A percentile compares a stretch with the other conserved stretches of the same genome.
phyloP scores from a whole-genome alignment of 2,797 vertebrate genomes.

The Arremon aurantiirostris region DNA sequence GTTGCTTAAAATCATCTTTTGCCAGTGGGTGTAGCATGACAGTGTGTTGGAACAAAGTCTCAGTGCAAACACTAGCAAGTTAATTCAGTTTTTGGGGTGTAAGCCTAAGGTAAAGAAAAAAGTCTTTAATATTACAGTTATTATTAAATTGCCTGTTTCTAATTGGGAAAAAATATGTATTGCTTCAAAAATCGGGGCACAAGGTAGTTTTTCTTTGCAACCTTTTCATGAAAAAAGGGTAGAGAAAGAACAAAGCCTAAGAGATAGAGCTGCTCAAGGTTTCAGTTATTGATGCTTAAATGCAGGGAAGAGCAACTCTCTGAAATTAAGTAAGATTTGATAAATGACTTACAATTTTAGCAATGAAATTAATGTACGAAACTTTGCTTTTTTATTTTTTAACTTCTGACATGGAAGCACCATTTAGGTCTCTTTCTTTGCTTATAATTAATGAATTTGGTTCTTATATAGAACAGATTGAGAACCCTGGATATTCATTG shows the following conservation, averaged over 20 bases:
- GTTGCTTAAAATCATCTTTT: conserved; percentile 13
- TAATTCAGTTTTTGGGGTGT: conserved; percentile 18
- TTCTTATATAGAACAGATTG: not conserved
- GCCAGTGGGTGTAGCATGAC: not conserved
- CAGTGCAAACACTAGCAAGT: not conserved
- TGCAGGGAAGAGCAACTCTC: not conserved
- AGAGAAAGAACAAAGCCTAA: not conserved
- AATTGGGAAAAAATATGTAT: conserved; percentile 3
- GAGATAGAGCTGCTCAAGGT: not conserved
- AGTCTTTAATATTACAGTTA: not conserved
- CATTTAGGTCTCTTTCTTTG: not conserved
- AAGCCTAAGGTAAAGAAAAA: not conserved
- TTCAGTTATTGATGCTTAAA: not conserved
- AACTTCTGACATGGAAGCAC: not conserved
- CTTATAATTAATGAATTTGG: not conserved
- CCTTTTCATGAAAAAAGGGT: not conserved
- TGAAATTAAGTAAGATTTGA: not conserved
- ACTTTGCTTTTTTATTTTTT: not conserved
- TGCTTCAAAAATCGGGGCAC: not conserved
- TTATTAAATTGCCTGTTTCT: not conserved
- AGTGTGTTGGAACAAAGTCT: conserved; percentile 11
- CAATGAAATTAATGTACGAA: not conserved
- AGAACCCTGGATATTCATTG: not conserved
- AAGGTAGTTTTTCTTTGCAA: not conserved
- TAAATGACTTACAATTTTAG: not conserved